A percentile compares a stretch with the other conserved stretches of the same genome.
Conservation (phyloP, 2,113 vertebrate genomes). For the Oreotrochilus melanogaster region DNA sequence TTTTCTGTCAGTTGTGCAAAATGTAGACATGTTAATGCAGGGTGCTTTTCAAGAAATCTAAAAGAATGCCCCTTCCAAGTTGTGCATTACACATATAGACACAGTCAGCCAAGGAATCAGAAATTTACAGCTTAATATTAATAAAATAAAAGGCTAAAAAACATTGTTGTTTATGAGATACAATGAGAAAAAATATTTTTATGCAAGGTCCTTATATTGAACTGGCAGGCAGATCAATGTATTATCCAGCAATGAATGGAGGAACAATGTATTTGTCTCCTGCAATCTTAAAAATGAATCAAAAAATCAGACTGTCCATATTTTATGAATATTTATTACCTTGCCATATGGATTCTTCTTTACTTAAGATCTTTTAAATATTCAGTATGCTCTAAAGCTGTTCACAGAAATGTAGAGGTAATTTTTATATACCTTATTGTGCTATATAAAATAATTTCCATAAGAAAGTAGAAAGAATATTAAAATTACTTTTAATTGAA, state of each 20-base stretch:
- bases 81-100: background rate
- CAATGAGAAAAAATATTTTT: background rate
- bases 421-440: background rate
- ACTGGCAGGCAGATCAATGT: background rate
- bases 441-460: background rate
- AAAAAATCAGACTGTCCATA: conserved; percentile 12
- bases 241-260: background rate
- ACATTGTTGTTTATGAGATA: background rate
- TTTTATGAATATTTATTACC: conserved; percentile 64
- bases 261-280: background rate
- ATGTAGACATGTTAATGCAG: background rate
- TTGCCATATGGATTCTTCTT: conserved; percentile 45
- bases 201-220: background rate
- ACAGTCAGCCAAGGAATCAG: rapidly evolving
- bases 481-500: background rate
- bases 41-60: background rate
- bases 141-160: background rate
- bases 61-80: background rate
- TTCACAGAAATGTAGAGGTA: background rate
- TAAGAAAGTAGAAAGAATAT: background rate
- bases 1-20: background rate
- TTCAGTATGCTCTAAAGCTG: conserved; percentile 6
- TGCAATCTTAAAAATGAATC: conserved; percentile 22
- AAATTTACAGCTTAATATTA: background rate
- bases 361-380: conserved; percentile 55